phyloP scores from a whole-genome alignment of 2,113 vertebrate species.

The Plecturocebus donacophilus region DNA sequence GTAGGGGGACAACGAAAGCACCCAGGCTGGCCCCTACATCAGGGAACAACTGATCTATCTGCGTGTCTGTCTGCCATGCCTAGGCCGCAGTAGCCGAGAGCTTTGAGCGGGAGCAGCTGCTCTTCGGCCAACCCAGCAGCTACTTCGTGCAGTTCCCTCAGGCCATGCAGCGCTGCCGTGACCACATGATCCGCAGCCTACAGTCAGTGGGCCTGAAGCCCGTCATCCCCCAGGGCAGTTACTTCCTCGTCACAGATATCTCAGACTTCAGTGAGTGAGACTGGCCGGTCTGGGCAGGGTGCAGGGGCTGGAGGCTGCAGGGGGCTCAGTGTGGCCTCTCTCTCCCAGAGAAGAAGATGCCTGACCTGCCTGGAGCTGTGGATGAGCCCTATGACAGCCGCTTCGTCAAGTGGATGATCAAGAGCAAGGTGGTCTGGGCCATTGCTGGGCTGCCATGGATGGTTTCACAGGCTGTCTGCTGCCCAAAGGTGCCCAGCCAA shows the following conservation, averaged over 20 bases:
- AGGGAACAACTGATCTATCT: rapidly evolving
- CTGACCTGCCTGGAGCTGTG: slow-evolving; percentile 65
- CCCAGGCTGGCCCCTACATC: not conserved
- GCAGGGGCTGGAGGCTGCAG: not conserved
- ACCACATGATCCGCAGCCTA: slow-evolving; percentile 88
- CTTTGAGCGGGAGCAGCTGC: slow-evolving; percentile 88
- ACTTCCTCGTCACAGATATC: slow-evolving; percentile 93
- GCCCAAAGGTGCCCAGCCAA: not conserved
- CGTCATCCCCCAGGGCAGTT: slow-evolving; percentile 92
- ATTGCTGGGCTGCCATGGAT: rapidly evolving
- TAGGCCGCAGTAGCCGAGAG: slow-evolving; percentile 92
- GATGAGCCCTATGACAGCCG: slow-evolving; percentile 87
- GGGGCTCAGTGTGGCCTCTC: not conserved
- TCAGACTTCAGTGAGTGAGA: slow-evolving; percentile 91
- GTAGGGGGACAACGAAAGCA: rapidly evolving
- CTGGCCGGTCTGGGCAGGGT: not conserved
- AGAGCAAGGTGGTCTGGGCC: slow-evolving; percentile 79
- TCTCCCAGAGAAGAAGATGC: slow-evolving; percentile 88
- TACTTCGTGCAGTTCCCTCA: slow-evolving; percentile 91
- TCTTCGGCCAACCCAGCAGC: slow-evolving; percentile 89
- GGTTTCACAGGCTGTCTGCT: not conserved
- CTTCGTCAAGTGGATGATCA: slow-evolving; percentile 95
- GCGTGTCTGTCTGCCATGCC: rapidly evolving
- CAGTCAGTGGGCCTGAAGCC: slow-evolving; percentile 89
- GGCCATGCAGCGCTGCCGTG: slow-evolving; percentile 86